These are phyloP conservation scores for Gymnothorax reevesii DNA, from an alignment of 2,797 vertebrate species.

Conservation along the genomic window DNA sequence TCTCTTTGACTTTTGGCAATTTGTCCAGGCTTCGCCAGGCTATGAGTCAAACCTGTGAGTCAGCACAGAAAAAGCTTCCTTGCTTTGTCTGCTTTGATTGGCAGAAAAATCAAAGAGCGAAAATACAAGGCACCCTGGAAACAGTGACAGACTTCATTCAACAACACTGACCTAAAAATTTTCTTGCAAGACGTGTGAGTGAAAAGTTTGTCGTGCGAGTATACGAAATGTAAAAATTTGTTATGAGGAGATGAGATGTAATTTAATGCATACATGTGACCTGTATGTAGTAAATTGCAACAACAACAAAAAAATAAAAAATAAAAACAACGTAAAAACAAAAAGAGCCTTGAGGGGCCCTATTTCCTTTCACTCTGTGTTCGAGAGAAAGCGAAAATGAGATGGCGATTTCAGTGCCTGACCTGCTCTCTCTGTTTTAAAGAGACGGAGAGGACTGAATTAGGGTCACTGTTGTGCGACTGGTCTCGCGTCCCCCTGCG, in stretches of 20 bases:
- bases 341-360: background rate
- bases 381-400: too few relatives aligned
- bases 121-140: slow-evolving; percentile 79
- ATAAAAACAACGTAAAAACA: too few relatives aligned
- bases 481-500: slow-evolving; percentile 80
- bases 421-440: slow-evolving; percentile 56
- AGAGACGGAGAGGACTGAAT: slow-evolving; percentile 71
- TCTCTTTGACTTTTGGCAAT: background rate
- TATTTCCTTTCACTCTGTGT: background rate
- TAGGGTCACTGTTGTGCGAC: slow-evolving; percentile 79
- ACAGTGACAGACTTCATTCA: slow-evolving; percentile 77
- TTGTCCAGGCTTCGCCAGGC: background rate
- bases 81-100: slow-evolving; percentile 78
- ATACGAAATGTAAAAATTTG: too few relatives aligned
- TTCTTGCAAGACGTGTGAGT: background rate
- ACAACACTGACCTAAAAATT: slow-evolving; percentile 50
- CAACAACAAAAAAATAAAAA: too few relatives aligned
- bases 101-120: slow-evolving; percentile 72
- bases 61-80: slow-evolving; percentile 70
- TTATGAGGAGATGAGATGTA: too few relatives aligned
- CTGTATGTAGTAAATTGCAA: too few relatives aligned
- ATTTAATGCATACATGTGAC: too few relatives aligned
- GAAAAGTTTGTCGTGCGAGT: too few relatives aligned
- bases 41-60: slow-evolving; percentile 62
- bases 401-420: slow-evolving; percentile 47